Evolutionary conservation across 2,113 vertebrate genomes (phyloP), one percentile per base, ranked within the genome.

Genomic region (Barbus barbus): DNA sequence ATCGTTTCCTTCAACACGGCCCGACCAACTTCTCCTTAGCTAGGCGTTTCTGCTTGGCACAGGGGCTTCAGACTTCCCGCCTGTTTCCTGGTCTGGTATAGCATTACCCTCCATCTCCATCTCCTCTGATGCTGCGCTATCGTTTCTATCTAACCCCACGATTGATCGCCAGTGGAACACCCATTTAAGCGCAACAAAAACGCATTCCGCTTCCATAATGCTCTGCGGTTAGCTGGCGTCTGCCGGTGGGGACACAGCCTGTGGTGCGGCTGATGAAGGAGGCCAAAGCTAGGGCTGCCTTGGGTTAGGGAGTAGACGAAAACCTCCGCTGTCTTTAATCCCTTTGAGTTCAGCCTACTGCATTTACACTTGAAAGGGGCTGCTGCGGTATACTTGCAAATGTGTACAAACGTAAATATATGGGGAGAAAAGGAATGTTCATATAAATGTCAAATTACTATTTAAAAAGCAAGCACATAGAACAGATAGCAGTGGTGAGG

Each of bases 41-140:
- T 93, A 93, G 90, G 94, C 92, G 91, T 95, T 95, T 95, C 95
- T 94, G 94, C 94, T 96, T 94, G 93, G 93, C 90, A 93, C 89
- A 91, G 94, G 93, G 94, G 71, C 76, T 94, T 95, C 92, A 88
- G 92, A 94, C 94, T 96, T 95, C 90, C 94, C 86, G 95, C 95
- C 93, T 92, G 94, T 95, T 94, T 93, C 95, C 90, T 95, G 93
- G 81, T 90, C 90, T 91, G 79, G 84, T 94, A 93, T 96, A 92
- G 92, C 94, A 93, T 97, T 96, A 96, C 96, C 91, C 92, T 56
- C 83, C 73, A 88, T 80, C 92, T 53, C 83, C 72, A 89, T 81
- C 84, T 83, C 78, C 56, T 77, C 60, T 69, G 60, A 85, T 94
- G 95, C 92, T 94, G 94, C 90, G 88, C 92, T 94, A 95, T 96